phyloP scores from a whole-genome alignment of 2,797 vertebrate species.

The Acrossocheilus fasciatus region DNA sequence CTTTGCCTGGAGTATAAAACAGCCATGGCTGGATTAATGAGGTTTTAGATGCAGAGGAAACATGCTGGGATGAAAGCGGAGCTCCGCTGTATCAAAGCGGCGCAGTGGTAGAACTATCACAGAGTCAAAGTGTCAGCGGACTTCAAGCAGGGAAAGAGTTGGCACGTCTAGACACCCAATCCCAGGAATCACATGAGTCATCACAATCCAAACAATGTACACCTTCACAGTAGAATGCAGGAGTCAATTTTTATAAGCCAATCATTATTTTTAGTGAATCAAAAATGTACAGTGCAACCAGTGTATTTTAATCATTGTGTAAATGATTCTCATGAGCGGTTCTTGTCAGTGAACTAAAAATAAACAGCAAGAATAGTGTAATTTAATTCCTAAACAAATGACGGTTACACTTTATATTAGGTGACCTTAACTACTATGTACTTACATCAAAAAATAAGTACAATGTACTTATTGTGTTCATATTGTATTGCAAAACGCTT shows the following conservation, averaged over 20 bases:
- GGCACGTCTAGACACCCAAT: constrained; percentile 52
- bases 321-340: no score
- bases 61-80: constrained; percentile 64
- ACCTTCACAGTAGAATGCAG: neutral
- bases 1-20: constrained; percentile 60
- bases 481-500: no score
- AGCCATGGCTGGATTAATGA: constrained; percentile 69
- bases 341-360: no score
- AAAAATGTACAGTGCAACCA: no score
- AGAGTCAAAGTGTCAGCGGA: constrained; percentile 41
- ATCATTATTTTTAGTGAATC: neutral
- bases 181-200: constrained; percentile 51
- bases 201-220: neutral
- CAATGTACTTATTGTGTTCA: no score
- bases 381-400: no score
- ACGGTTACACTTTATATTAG: no score
- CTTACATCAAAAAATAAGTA: no score
- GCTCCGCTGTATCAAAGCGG: constrained; percentile 22
- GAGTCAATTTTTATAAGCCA: neutral
- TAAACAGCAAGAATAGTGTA: no score
- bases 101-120: constrained; percentile 21
- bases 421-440: no score
- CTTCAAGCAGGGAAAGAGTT: constrained; percentile 32
- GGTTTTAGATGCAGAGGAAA: constrained; percentile 65
- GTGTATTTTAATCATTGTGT: no score